Percentiles rank a stretch among this genome's conserved stretches.
Conservation (phyloP, 1,140 invertebrate genomes). For the Pseudoatta argentina region DNA sequence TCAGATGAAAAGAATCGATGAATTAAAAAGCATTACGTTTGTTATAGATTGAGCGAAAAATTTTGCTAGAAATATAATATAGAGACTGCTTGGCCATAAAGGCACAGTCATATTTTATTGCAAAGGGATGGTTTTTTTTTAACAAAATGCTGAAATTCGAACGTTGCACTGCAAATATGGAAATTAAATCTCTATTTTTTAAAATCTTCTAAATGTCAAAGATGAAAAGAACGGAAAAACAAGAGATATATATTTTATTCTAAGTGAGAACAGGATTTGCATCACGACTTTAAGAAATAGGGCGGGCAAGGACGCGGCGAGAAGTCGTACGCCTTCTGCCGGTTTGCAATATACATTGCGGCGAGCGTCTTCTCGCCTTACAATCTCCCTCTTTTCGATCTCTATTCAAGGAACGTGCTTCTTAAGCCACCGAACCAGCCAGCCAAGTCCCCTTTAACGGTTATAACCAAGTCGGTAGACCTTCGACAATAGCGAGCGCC, state of each 20-base stretch:
- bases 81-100: background rate
- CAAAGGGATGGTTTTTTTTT: background rate
- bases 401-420: conserved; percentile 73
- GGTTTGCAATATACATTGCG: conserved; percentile 61
- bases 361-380: conserved; percentile 75
- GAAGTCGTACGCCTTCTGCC: conserved; percentile 56
- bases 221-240: background rate
- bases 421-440: conserved; percentile 70
- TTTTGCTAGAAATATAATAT: background rate
- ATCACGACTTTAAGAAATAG: conserved; percentile 61
- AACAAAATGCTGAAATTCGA: background rate
- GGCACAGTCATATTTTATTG: background rate
- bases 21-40: background rate
- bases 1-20: background rate
- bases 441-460: conserved; percentile 77
- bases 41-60: background rate
- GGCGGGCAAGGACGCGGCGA: conserved; percentile 42
- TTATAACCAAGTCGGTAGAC: conserved; percentile 78
- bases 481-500: conserved; percentile 77
- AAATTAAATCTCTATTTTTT: background rate
- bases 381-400: conserved; percentile 48
- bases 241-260: background rate
- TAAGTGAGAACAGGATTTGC: conserved; percentile 38
- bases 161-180: background rate
- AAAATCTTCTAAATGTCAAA: background rate